Percentiles rank a stretch among this genome's conserved stretches.
These are phyloP conservation scores for Lasioglossum leucozonium DNA, from an alignment of 2,888 invertebrate genomes.

Conservation along the genomic window DNA sequence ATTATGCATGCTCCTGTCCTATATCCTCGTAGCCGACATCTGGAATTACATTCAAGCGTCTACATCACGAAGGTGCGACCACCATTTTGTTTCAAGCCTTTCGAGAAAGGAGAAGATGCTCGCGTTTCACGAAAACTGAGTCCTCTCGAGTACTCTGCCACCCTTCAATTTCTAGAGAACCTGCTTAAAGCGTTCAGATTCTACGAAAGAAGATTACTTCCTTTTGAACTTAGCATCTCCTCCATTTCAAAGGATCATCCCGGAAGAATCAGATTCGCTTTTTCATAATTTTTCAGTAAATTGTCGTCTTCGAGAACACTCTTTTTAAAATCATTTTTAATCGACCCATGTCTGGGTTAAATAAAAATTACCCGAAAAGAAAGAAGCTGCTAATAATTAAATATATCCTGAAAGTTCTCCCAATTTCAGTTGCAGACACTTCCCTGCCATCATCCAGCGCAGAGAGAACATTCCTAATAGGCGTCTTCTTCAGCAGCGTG, in stretches of 20 bases:
- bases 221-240: background rate
- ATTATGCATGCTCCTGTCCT: conserved; percentile 39
- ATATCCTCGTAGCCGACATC: conserved; percentile 36
- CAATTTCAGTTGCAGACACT: background rate
- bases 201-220: background rate
- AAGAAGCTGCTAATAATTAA: background rate
- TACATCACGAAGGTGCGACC: conserved; percentile 30
- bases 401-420: background rate
- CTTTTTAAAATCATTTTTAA: too few relatives aligned
- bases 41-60: conserved; percentile 44
- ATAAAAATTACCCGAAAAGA: background rate
- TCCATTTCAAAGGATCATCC: background rate
- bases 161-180: background rate
- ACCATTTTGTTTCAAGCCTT: background rate
- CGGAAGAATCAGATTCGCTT: background rate
- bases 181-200: background rate
- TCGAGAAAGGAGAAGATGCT: background rate
- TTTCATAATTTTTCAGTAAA: background rate
- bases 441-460: background rate
- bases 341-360: too few relatives aligned
- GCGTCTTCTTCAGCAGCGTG: background rate
- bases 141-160: too few relatives aligned
- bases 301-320: too few relatives aligned
- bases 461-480: background rate
- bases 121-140: background rate